These are phyloP conservation scores for Epistrophe grossulariae DNA, from an alignment of 2,888 invertebrate genomes.

Conservation along the genomic window DNA sequence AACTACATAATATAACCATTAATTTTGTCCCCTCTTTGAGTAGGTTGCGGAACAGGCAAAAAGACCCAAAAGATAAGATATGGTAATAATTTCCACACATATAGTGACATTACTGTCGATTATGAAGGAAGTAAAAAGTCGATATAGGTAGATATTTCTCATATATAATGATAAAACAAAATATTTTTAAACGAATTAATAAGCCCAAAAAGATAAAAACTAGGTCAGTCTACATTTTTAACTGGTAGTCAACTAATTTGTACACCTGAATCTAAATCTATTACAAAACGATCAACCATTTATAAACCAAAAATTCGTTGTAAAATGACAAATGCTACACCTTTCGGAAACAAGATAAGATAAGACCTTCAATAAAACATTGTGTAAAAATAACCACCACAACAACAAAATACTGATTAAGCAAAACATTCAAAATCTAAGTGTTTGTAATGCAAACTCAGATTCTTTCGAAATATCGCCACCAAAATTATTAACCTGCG, in stretches of 20 bases:
- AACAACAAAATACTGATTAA: background rate
- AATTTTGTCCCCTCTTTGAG: background rate
- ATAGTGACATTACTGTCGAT: background rate
- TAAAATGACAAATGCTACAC: constrained; percentile 7
- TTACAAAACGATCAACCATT: constrained; percentile 6
- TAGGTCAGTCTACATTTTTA: background rate
- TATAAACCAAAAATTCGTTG: constrained; percentile 19
- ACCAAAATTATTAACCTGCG: too few species aligned
- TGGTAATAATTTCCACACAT: background rate
- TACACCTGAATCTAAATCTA: background rate
- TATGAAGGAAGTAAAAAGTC: too few species aligned
- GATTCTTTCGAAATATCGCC: too few species aligned
- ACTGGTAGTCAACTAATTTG: background rate
- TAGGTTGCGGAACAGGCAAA: background rate
- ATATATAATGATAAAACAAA: background rate
- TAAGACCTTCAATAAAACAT: background rate
- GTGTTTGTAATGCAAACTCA: background rate
- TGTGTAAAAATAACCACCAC: background rate
- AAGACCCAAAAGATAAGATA: background rate
- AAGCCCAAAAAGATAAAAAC: background rate
- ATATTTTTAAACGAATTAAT: background rate
- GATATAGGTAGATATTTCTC: background rate
- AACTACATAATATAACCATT: constrained; percentile 1
- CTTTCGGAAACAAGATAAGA: constrained; percentile 48
- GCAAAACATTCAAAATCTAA: background rate